Percentiles rank a stretch among this genome's conserved stretches.
Conservation (phyloP, 1,140 invertebrate species). For the Drosophila murphyi region DNA sequence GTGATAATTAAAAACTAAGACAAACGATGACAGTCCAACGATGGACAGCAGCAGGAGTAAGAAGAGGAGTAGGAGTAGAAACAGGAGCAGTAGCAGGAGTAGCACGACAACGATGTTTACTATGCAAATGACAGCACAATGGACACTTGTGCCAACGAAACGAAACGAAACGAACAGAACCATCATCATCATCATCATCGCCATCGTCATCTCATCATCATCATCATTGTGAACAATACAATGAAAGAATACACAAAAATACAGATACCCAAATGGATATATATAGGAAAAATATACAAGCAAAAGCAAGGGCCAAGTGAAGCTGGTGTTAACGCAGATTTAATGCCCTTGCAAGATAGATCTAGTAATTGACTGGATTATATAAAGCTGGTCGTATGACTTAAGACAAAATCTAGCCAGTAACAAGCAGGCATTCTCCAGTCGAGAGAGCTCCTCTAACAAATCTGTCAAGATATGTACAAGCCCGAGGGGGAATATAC, state of each 20-base stretch:
- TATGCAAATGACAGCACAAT: constrained; percentile 84
- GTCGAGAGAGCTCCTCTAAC: too few species aligned
- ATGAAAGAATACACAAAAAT: constrained; percentile 33
- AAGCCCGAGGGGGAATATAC: too few species aligned
- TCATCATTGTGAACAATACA: constrained; percentile 2
- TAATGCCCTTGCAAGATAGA: not conserved
- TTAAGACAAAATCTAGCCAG: too few species aligned
- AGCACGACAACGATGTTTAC: constrained; percentile 56
- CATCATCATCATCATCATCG: constrained; percentile 22
- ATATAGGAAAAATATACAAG: constrained; percentile 30
- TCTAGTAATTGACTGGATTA: too few species aligned
- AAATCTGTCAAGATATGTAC: too few species aligned
- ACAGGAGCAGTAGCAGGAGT: not conserved
- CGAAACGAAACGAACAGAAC: not conserved
- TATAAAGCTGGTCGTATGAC: too few species aligned
- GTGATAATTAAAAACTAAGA: constrained; percentile 81
- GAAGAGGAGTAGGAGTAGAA: not conserved
- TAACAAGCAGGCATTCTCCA: too few species aligned
- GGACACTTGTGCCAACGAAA: constrained; percentile 50
- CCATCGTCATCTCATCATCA: constrained; percentile 9
- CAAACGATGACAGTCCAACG: constrained; percentile 58
- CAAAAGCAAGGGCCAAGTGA: not conserved
- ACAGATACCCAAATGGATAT: constrained; percentile 30
- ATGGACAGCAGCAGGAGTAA: constrained; percentile 6
- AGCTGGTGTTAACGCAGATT: not conserved